A percentile compares a stretch with the other conserved stretches of the same genome.
Conservation (phyloP, 2,113 vertebrate species). For the Prolemur simus region DNA sequence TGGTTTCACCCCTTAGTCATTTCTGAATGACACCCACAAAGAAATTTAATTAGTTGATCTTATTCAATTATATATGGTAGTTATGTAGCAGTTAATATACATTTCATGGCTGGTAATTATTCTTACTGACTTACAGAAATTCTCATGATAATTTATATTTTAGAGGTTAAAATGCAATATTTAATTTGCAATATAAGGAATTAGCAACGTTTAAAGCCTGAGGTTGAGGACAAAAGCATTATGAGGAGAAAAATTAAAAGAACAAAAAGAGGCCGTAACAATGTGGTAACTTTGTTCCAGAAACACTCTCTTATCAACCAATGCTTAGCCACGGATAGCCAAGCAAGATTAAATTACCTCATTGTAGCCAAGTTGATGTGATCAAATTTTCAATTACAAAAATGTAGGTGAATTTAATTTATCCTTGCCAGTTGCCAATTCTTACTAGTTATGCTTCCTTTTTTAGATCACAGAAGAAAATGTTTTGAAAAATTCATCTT, state of each 20-base stretch:
- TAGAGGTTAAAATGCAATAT: constrained; percentile 17
- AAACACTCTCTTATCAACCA: not conserved
- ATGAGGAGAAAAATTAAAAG: constrained; percentile 36
- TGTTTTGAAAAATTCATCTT: constrained; percentile 11
- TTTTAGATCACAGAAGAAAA: not conserved
- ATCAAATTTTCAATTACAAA: constrained; percentile 35
- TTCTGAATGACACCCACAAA: constrained; percentile 33
- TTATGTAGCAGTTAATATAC: constrained; percentile 24
- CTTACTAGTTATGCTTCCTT: not conserved
- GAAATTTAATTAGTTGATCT: constrained; percentile 47
- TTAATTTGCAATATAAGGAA: constrained; percentile 4
- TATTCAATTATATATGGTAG: not conserved
- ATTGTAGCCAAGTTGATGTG: not conserved
- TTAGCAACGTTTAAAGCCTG: not conserved
- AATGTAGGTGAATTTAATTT: constrained; percentile 2
- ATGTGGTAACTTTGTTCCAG: not conserved
- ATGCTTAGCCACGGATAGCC: not conserved
- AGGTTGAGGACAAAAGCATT: not conserved
- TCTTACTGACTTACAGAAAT: constrained; percentile 25
- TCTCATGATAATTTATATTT: constrained; percentile 41
- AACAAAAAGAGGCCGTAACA: not conserved
- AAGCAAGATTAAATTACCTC: not conserved
- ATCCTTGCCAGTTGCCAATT: not conserved
- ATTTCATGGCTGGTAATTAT: not conserved
- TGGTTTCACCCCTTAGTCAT: constrained; percentile 8